Evolutionary conservation across 2,888 invertebrate genomes (phyloP), one percentile per base, ranked within the genome.

Genomic region (Mystacides longicornis): DNA sequence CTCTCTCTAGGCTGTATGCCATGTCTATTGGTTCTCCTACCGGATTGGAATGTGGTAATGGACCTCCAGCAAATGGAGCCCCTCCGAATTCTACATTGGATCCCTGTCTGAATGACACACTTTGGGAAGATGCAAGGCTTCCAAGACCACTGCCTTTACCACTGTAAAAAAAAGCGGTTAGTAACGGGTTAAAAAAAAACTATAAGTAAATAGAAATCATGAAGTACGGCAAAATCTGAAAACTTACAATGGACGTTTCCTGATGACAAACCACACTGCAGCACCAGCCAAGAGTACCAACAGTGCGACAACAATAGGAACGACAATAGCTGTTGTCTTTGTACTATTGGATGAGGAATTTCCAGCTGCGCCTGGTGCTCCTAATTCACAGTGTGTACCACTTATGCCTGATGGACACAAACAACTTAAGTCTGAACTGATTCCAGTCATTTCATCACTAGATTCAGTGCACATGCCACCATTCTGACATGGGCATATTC

Each of bases 81-180:
- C 77, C 82, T 37, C 81, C 83, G 74, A 94, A 93, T 73, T 94
- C 93, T 45, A 94, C 93, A 72, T 94, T 94, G 52, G 92, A 93
- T 52, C 94, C 94, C 69, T 89, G 92, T 23, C 94, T 81, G 81
- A 94, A 94, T 48, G 93, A 92, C 18, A 94, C 94, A 69, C 91
- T 92, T 71, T 90, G 92, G 55, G 90, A 90, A 57, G 89, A 90
- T 45, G 91, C 86, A 58, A 92, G 73, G 65, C 89, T 86, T 57
- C 89, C 83, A 37, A 91, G 76, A 1, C 84, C 86, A 23, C 85
- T 83, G 65, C 89, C 85, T 73, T 92, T 93, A 31, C 90, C 89
- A 70, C 89, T 90, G 37, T 7, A 37, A 37, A n/a, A 37, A 37
- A 37, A 37, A 7, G 14, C 14, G 27, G 27, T n/a, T n/a, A n/a